Conservation (phyloP, 2,797 vertebrate genomes). For the Periparus ater region DNA sequence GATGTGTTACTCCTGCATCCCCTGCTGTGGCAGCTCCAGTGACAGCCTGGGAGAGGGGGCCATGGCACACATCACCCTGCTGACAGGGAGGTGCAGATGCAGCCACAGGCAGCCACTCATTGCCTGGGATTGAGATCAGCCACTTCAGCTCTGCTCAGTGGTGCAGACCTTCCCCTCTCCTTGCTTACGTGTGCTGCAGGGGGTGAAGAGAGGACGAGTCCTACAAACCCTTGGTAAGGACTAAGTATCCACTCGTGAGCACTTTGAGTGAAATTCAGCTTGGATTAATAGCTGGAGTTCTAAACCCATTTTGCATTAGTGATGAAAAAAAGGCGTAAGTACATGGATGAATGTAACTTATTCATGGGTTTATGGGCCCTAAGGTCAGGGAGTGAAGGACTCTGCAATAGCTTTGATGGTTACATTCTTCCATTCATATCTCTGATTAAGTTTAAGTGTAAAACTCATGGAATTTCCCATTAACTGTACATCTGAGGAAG, state of each 20-base stretch:
- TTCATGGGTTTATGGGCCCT: background rate
- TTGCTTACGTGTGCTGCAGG: background rate
- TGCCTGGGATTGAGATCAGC: background rate
- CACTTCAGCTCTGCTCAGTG: background rate
- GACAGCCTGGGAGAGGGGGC: background rate
- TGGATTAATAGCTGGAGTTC: background rate
- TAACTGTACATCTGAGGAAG: constrained; percentile 34
- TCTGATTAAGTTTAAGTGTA: constrained; percentile 39
- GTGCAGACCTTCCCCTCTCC: background rate
- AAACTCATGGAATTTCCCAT: constrained; percentile 44
- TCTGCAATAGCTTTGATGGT: constrained; percentile 1
- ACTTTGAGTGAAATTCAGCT: background rate
- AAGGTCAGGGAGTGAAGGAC: constrained; percentile 22
- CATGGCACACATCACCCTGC: fast-evolving
- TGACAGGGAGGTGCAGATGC: background rate
- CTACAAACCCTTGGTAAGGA: background rate
- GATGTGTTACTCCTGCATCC: background rate
- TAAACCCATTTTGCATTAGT: background rate
- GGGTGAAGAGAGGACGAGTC: background rate
- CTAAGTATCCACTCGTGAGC: background rate
- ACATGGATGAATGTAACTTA: background rate
- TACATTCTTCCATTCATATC: constrained; percentile 32
- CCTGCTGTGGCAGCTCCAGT: fast-evolving
- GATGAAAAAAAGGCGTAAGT: background rate
- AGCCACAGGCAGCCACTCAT: background rate